Evolutionary conservation across 2,888 invertebrate species (phyloP).

Genomic region (Loripinus fragilis): DNA sequence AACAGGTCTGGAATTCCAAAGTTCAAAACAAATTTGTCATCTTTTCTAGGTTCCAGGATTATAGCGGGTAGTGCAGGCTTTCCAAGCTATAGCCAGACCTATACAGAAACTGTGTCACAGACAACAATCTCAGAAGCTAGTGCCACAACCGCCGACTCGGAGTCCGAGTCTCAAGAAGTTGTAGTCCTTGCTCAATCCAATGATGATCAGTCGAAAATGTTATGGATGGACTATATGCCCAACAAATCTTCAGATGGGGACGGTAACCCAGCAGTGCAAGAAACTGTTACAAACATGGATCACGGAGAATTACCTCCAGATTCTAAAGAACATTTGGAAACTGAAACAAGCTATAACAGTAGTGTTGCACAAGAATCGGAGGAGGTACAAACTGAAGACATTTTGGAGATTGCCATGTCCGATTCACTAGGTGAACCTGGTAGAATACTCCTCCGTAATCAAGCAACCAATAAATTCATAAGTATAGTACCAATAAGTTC

Average conservation of each 20-base stretch:
- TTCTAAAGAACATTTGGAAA: background rate
- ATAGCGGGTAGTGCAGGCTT: no score
- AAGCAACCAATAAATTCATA: background rate
- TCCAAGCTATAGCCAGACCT: background rate
- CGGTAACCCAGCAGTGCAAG: background rate
- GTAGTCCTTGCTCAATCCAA: background rate
- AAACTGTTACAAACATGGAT: background rate
- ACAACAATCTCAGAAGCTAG: background rate
- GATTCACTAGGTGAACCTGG: background rate
- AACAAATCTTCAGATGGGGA: background rate
- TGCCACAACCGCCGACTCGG: background rate
- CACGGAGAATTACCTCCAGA: background rate
- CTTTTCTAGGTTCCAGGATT: no score
- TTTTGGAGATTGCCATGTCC: background rate
- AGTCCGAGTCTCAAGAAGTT: background rate
- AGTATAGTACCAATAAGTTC: background rate
- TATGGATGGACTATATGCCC: constrained; percentile 14
- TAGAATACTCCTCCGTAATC: background rate
- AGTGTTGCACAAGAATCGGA: background rate
- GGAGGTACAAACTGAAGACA: background rate
- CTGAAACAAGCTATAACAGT: background rate
- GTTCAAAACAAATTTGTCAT: no score
- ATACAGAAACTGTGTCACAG: background rate
- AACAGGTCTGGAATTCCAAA: no score
- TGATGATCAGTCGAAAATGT: constrained; percentile 7